These are phyloP conservation scores for Hydrophis major DNA, from an alignment of 2,797 vertebrate genomes.

Conservation along the genomic window DNA sequence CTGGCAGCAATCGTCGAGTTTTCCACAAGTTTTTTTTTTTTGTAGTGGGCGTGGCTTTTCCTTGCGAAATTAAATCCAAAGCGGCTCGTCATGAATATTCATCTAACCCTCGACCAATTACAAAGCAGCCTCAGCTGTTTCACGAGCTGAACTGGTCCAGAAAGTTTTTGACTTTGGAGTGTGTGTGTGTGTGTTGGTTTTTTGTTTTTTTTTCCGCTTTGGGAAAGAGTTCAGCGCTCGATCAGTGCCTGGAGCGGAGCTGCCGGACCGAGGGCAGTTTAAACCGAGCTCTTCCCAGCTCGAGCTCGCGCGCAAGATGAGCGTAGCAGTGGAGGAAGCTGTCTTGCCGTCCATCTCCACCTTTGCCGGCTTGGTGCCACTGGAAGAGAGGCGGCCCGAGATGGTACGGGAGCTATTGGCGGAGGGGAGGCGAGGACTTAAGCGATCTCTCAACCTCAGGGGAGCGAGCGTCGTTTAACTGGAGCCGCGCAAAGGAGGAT, in stretches of 20 bases:
- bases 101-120: background rate
- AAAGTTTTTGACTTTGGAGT: background rate
- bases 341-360: slow-evolving; percentile 69
- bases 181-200: too few relatives aligned
- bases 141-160: background rate
- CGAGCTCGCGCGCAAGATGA: slow-evolving; percentile 44
- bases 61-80: background rate
- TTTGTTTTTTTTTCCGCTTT: background rate
- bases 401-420: background rate
- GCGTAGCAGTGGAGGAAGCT: slow-evolving; percentile 77
- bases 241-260: slow-evolving; percentile 6
- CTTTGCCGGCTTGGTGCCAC: slow-evolving; percentile 58
- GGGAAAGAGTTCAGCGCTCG: background rate
- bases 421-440: too few relatives aligned
- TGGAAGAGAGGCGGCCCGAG: slow-evolving; percentile 7
- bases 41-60: background rate
- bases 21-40: background rate
- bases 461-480: background rate
- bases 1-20: background rate
- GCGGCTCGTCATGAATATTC: slow-evolving; percentile 7
- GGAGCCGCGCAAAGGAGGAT: background rate
- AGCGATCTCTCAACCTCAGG: background rate
- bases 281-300: background rate
- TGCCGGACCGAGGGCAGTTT: background rate
- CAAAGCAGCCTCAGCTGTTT: background rate